phyloP scores from a whole-genome alignment of 53 echinoderm and acorn worm genomes.

The Echinometra lucunter region DNA sequence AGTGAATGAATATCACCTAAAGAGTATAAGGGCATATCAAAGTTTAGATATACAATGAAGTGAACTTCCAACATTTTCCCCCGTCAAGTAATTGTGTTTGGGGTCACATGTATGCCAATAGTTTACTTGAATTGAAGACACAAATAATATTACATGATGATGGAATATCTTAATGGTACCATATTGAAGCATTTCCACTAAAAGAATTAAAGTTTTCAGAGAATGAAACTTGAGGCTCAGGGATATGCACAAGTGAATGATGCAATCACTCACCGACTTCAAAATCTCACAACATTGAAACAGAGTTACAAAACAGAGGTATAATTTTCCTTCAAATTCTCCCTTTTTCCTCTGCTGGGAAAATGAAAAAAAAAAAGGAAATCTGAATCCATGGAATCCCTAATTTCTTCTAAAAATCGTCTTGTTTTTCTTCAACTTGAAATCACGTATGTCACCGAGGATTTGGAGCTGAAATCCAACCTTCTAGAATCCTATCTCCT shows the following conservation, averaged over 20 bases:
- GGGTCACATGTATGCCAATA: background rate
- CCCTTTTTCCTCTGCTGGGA: background rate
- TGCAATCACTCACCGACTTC: background rate
- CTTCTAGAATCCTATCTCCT: constrained; percentile 48
- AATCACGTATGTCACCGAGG: constrained; percentile 57
- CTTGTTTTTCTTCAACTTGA: background rate
- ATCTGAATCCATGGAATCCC: background rate
- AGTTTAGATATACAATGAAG: background rate
- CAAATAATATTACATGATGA: background rate
- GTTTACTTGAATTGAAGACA: background rate
- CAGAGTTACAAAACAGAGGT: background rate
- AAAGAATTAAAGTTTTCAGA: background rate
- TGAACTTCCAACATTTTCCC: background rate
- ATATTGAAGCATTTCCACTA: background rate
- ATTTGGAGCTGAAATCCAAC: constrained; percentile 48
- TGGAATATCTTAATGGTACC: background rate
- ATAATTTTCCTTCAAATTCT: constrained; percentile 15
- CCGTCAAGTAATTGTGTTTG: background rate
- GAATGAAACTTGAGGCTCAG: constrained; percentile 1
- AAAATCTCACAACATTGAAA: constrained; percentile 17
- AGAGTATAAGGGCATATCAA: background rate
- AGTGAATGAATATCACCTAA: background rate
- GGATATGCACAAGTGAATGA: constrained; percentile 13
- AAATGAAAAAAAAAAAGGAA: background rate
- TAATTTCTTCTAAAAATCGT: background rate